These are phyloP conservation scores for Emys orbicularis DNA, from an alignment of 2,797 vertebrate species.

Conservation along the genomic window DNA sequence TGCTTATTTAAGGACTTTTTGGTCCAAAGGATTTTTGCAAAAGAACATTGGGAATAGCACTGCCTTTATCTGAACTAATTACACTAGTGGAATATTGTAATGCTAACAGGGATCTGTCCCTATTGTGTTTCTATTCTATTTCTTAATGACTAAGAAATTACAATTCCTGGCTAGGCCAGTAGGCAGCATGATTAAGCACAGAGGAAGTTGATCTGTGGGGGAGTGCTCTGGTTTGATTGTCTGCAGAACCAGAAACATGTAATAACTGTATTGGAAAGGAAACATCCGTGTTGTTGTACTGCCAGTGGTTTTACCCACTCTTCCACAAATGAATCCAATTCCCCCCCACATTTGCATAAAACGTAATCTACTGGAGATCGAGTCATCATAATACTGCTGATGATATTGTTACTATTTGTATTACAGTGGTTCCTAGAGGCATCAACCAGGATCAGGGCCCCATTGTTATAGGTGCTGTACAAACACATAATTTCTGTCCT, in stretches of 20 bases:
- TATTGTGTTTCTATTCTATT: slow-evolving; percentile 2
- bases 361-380: background rate
- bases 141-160: slow-evolving; percentile 55
- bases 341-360: background rate
- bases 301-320: background rate
- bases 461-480: background rate
- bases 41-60: background rate
- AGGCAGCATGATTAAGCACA: slow-evolving; percentile 43
- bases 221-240: slow-evolving; percentile 13
- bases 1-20: background rate
- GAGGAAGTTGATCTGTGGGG: background rate
- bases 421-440: background rate
- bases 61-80: slow-evolving; percentile 28
- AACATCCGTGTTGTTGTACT: background rate
- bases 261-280: background rate
- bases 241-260: background rate
- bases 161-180: slow-evolving; percentile 35
- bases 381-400: background rate
- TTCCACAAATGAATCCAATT: background rate
- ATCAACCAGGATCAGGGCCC: background rate
- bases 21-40: background rate
- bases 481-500: background rate
- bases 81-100: background rate
- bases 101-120: background rate
- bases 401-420: background rate